Base-by-base conservation (phyloP, 2,113 vertebrate genomes). In the Etheostoma cragini region DNA sequence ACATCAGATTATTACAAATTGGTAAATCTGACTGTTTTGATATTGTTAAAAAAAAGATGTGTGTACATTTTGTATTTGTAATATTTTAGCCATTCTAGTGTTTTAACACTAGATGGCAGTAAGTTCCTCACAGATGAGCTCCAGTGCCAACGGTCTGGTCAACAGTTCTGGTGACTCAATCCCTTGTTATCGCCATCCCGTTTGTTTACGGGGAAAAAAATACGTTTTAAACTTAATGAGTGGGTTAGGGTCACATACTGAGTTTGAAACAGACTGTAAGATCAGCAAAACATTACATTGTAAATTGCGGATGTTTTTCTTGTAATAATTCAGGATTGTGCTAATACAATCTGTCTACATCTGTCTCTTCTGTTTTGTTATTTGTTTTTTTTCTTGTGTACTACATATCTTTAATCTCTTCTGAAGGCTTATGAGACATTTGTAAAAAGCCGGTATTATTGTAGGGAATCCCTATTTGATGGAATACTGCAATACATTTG, bases 71-170 rank as follows among this genome's bases (percentile, higher is more conserved):
- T 42, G 4, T 56, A 12, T 47, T 52, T 67, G 10, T 68, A 61
- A 49, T 24, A 45, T 52, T 70, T 13, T 6, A 42, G 78, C 52
- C 77, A 0, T 83, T 87, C 49, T 33, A 13, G 3, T 62, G 6
- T 80, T 76, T 61, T 3, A 83, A 79, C 95, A 96, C 92, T 93
- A 96, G 95, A 91, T 94, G 95, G 94, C 94, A 91, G 91, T 87
- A 91, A 83, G 81, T 38, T 75, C 81, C 64, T 80, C 8, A 81
- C 10, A 79, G 19, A 79, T 71, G 45, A 76, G 72, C 60, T 47
- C 24, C n/a, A 17, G 21, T 58, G 58, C 52, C 67, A 80, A 53
- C 50, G 66, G 71, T 72, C 42, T 67, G 61, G 24, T 64, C 30
- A 73, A 49, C 58, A 73, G 12, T 26, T 62, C 14, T 73, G 47